phyloP scores from a whole-genome alignment of 1,140 invertebrate genomes.

The Agrypnia vestita region DNA sequence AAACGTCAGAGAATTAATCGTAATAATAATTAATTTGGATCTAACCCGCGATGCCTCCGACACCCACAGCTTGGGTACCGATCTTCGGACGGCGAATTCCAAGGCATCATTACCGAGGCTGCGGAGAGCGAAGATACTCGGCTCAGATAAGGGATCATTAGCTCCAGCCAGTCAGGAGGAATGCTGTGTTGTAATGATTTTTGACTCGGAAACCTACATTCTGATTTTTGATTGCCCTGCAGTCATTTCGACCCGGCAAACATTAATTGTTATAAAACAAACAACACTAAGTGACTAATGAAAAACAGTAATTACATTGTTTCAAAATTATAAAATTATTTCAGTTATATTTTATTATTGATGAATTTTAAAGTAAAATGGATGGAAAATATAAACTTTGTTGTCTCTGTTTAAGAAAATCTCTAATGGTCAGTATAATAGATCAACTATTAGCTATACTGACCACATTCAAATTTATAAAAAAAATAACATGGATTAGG shows the following conservation, averaged over 20 bases:
- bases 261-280: conserved; percentile 44
- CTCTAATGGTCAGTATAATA: too few relatives aligned
- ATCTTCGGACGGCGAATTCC: conserved; percentile 44
- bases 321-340: neutral
- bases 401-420: too few relatives aligned
- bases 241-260: conserved; percentile 11
- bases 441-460: too few relatives aligned
- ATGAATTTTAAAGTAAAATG: too few relatives aligned
- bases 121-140: conserved; percentile 40
- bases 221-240: conserved; percentile 34
- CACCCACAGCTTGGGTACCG: conserved; percentile 25
- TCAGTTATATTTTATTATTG: too few relatives aligned
- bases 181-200: conserved; percentile 54
- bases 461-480: too few relatives aligned
- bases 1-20: too few relatives aligned
- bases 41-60: conserved; percentile 1
- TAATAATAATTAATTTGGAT: too few relatives aligned
- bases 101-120: conserved; percentile 51
- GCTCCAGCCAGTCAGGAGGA: conserved; percentile 39
- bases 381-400: too few relatives aligned
- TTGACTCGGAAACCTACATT: conserved; percentile 50
- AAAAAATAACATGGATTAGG: too few relatives aligned
- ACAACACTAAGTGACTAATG: conserved; percentile 23
- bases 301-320: conserved; percentile 31
- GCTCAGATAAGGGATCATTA: conserved; percentile 57